Evolutionary conservation across 2,888 invertebrate species (phyloP).

Genomic region (Cheilosia vulpina): DNA sequence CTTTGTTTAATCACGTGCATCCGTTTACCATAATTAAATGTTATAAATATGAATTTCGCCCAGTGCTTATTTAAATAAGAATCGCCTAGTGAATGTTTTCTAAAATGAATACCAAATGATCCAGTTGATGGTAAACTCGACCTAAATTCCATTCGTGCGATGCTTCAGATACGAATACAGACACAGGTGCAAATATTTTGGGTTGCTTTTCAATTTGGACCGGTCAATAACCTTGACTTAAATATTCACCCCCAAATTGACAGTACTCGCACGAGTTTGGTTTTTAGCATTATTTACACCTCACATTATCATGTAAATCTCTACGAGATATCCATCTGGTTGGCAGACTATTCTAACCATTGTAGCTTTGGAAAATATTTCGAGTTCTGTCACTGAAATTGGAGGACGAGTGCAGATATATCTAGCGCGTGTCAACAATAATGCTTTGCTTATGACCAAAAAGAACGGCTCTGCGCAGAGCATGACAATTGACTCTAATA

Average conservation of each 20-base stretch:
- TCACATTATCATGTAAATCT: too few species aligned
- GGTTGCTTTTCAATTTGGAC: neutral
- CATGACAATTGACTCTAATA: constrained; percentile 35
- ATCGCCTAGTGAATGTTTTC: neutral
- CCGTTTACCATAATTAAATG: neutral
- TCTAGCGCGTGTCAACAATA: constrained; percentile 45
- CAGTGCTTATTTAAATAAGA: neutral
- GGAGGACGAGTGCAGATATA: constrained; percentile 1
- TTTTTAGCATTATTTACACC: too few species aligned
- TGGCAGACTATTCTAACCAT: too few species aligned
- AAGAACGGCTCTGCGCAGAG: neutral
- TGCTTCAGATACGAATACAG: neutral
- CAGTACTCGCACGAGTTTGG: neutral
- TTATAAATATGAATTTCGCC: constrained; percentile 11
- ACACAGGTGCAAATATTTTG: neutral
- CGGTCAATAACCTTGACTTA: neutral
- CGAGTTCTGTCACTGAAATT: neutral
- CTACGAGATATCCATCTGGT: too few species aligned
- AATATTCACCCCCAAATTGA: neutral
- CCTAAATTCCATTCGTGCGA: constrained; percentile 6
- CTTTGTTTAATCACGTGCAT: neutral
- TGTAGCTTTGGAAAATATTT: too few species aligned
- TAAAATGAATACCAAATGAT: neutral
- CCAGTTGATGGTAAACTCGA: constrained; percentile 15
- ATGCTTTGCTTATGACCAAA: constrained; percentile 27